Evolutionary conservation across 2,888 invertebrate genomes (phyloP), one percentile per base, ranked within the genome.

Genomic region (Coenonympha arcania): DNA sequence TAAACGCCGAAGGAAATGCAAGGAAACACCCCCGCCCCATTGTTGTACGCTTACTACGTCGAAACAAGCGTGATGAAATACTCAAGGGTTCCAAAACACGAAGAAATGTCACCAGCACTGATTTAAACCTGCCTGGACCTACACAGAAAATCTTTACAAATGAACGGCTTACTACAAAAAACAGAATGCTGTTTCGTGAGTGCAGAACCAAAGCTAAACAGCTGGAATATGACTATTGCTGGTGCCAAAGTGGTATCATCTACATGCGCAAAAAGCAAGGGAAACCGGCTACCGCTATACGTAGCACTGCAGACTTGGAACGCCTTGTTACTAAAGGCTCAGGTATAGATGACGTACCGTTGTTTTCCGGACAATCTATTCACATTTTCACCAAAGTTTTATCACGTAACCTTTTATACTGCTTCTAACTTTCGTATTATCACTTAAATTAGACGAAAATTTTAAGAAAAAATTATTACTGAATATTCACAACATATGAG

Each of bases 121-220:
- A 49, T 15, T 5, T 49, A 13, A 15, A 8, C 1, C 1, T 44
- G n/a, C 11, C 36, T 11, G 48, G 42, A 19, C 18, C 36, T 11
- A 5, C 24, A 26, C 34, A 36, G 28, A 41, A 42, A 42, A 13
- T 48, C 16, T 48, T 36, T 15, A n/a, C 36, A 6, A 48, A 34
- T 15, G 41, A 48, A 19, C 26, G 42, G 11, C 42, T 36, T 9
- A 42, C 36, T 1, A 20, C 9, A n/a, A 13, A 9, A 18, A 39
- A 28, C 30, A 26, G 48, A n/a, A 1, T 30, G 9, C 37, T 28
- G 3, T 48, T 43, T 48, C 42, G 44, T 18, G 34, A 44, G 6
- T 43, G 43, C 22, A 18, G 43, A 22, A 18, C 6, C 4, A 28
- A 42, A 31, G 18, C 42, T 11, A 42, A 30, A 20, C 30, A 30